A percentile compares a stretch with the other conserved stretches of the same genome.
Conservation (phyloP, 2,888 invertebrate genomes). For the Byasa hedistus region DNA sequence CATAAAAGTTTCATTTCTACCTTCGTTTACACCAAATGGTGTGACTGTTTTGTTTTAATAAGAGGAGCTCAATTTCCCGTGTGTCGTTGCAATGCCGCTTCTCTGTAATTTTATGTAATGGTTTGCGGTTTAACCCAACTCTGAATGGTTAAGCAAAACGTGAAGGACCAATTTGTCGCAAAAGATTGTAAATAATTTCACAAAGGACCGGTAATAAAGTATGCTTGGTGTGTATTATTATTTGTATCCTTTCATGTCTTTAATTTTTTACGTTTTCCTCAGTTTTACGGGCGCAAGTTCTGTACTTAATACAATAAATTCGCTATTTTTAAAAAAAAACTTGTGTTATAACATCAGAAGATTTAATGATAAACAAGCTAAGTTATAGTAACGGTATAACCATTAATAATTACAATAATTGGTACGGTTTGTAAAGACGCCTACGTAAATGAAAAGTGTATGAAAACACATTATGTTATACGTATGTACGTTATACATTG, state of each 20-base stretch:
- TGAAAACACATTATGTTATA: too few relatives aligned
- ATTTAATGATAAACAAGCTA: too few relatives aligned
- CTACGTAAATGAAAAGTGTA: too few relatives aligned
- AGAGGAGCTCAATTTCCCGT: slow-evolving; percentile 48
- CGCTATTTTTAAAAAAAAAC: neutral
- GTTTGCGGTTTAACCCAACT: slow-evolving; percentile 59
- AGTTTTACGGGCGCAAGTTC: slow-evolving; percentile 41
- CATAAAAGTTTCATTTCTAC: neutral
- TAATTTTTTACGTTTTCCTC: slow-evolving; percentile 51
- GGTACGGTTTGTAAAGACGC: too few relatives aligned
- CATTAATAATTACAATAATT: too few relatives aligned
- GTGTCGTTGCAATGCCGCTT: slow-evolving; percentile 49
- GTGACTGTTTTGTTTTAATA: slow-evolving; percentile 41
- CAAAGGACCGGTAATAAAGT: slow-evolving; percentile 50
- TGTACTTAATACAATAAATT: slow-evolving; percentile 8
- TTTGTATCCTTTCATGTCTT: slow-evolving; percentile 51
- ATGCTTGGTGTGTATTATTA: slow-evolving; percentile 53
- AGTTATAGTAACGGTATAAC: too few relatives aligned
- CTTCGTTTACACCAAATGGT: slow-evolving; percentile 25
- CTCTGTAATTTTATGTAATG: slow-evolving; percentile 55
- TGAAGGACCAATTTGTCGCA: slow-evolving; percentile 44
- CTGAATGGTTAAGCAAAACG: slow-evolving; percentile 59
- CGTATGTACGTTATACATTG: too few relatives aligned
- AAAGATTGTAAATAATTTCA: slow-evolving; percentile 53
- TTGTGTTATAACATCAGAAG: neutral